Base-by-base conservation (phyloP, 1,140 invertebrate genomes). In the Samia ricini region DNA sequence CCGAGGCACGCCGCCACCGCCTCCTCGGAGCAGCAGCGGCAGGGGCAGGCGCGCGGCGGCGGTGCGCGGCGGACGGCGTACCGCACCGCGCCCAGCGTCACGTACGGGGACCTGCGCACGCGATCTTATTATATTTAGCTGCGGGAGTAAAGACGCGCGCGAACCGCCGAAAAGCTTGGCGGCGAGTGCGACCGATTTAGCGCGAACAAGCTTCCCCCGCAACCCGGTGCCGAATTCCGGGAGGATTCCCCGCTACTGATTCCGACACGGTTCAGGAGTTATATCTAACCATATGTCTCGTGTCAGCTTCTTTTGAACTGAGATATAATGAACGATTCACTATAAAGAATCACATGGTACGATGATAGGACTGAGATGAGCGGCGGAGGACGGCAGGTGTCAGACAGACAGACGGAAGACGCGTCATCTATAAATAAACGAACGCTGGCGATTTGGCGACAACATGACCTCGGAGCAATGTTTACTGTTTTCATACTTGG, bases 21-120 rank as follows among this genome's bases (percentile, higher is more conserved):
- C 77, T 91, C 89, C 76, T 91, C 90, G 79, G 83, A 88, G 84
- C 83, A 89, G 79, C 85, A 83, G 83, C 83, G 79, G 80, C 81
- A 85, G 62, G 81, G 79, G 80, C 83, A 82, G 78, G 76, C 79
- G 68, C 81, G 81, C 78, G 84, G 83, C 74, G 88, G 83, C 79
- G 85, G 83, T 63, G 91, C 91, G 71, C 92, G 85, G 68, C 92
- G 91, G 56, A 92, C 91, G 33, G 91, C 91, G 83, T 92, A 93
- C 66, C 92, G 91, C 73, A 93, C 91, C 68, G 92, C 91, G 71
- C 92, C 92, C 77, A 93, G 88, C 65, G 91, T 92, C 84, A 92
- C 90, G 83, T 91, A 93, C 75, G 84, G 81, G 67, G 89, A 88
- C 89, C 90, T 91, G 87, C 82, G 79, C 79, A 82, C 65, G 75